These are phyloP conservation scores for Apoda limacodes DNA, from an alignment of 2,888 invertebrate genomes.

Conservation along the genomic window DNA sequence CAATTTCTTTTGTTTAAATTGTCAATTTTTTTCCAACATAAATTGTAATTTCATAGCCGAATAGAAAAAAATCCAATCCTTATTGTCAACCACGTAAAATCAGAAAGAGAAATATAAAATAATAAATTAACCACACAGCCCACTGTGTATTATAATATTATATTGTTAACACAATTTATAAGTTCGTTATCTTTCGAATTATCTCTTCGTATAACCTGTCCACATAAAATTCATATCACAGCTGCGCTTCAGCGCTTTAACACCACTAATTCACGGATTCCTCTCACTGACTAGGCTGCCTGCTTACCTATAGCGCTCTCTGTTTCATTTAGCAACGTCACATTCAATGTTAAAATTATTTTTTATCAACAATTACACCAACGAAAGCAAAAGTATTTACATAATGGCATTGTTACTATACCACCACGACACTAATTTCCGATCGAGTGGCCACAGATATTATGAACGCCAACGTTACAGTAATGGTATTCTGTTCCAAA, in stretches of 20 bases:
- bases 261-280: constrained; percentile 24
- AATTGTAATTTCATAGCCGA: constrained; percentile 23
- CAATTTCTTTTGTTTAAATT: constrained; percentile 25
- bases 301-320: constrained; percentile 15
- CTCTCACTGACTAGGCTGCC: constrained; percentile 53
- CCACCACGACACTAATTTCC: too few relatives aligned
- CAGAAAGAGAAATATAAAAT: too few relatives aligned
- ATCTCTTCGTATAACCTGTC: constrained; percentile 10
- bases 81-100: constrained; percentile 46
- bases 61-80: constrained; percentile 24
- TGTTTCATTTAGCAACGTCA: constrained; percentile 17
- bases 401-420: too few relatives aligned
- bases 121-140: constrained; percentile 32
- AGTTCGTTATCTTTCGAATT: too few relatives aligned
- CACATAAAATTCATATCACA: constrained; percentile 47
- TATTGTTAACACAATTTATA: too few relatives aligned
- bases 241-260: constrained; percentile 33
- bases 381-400: too few relatives aligned
- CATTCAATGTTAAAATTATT: constrained; percentile 8
- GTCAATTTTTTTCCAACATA: constrained; percentile 22
- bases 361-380: constrained; percentile 4
- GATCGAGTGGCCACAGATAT: too few relatives aligned
- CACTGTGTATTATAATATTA: constrained; percentile 27
- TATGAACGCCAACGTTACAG: too few relatives aligned
- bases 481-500: too few relatives aligned